Percentiles rank a stretch among this genome's conserved stretches.
Conservation (phyloP, 2,888 invertebrate genomes). For the Mantis religiosa region DNA sequence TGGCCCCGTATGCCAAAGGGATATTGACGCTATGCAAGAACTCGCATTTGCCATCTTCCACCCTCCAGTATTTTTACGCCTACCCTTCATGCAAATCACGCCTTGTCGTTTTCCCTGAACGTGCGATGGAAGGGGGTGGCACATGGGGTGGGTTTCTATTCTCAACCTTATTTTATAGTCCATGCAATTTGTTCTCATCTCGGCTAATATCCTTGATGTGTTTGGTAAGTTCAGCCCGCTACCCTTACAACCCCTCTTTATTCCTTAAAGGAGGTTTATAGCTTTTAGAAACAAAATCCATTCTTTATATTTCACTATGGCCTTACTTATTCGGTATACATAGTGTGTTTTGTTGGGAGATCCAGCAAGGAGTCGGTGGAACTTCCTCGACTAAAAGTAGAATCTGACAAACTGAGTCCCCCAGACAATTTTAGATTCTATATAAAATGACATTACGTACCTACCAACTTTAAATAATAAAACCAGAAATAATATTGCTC, state of each 20-base stretch:
- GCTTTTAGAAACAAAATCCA: constrained; percentile 3
- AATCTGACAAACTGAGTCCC: no score
- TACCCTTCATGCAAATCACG: constrained; percentile 26
- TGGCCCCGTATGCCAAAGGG: not conserved
- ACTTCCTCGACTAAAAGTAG: no score
- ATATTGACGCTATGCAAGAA: not conserved
- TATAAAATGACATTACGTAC: no score
- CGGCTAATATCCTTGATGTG: constrained; percentile 33
- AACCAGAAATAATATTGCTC: no score
- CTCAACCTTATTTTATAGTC: constrained; percentile 28
- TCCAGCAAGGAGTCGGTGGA: no score
- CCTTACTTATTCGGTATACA: no score
- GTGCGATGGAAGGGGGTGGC: not conserved
- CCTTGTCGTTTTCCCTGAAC: constrained; percentile 6
- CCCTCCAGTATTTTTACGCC: constrained; percentile 8
- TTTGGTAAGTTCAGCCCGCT: constrained; percentile 24
- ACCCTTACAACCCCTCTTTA: not conserved
- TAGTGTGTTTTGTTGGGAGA: no score
- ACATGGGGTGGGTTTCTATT: not conserved
- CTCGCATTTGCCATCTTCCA: not conserved
- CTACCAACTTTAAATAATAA: no score
- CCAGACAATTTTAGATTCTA: no score
- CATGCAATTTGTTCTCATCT: constrained; percentile 31
- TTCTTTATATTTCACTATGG: no score
- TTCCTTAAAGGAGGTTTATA: not conserved